Evolutionary conservation across 2,888 invertebrate genomes (phyloP).

Genomic region (Yponomeuta cagnagella): DNA sequence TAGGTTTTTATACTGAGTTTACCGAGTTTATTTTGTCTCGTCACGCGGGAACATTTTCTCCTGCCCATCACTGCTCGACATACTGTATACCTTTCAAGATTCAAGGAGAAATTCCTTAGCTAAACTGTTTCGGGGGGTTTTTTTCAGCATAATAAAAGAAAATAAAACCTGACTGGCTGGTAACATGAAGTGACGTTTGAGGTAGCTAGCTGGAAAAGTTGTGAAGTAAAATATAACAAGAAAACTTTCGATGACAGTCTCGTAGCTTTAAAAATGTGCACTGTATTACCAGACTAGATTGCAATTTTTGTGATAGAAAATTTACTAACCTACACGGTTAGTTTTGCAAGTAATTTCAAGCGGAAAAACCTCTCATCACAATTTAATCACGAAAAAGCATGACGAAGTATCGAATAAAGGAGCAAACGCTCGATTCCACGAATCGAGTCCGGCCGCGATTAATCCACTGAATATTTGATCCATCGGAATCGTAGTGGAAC

Average conservation of each 20-base stretch:
- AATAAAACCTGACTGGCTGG: background rate
- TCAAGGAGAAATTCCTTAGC: background rate
- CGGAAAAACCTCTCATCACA: background rate
- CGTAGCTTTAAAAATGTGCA: no score
- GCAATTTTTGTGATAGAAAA: background rate
- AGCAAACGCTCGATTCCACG: conserved; percentile 15
- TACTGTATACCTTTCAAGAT: no score
- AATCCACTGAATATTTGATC: conserved; percentile 66
- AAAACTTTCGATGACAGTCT: background rate
- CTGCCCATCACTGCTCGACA: no score
- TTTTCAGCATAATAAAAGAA: background rate
- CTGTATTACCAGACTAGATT: background rate
- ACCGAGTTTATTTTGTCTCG: no score
- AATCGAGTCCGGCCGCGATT: conserved; percentile 50
- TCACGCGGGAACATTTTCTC: no score
- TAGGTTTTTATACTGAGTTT: no score
- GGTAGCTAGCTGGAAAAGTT: background rate
- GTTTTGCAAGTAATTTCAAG: background rate
- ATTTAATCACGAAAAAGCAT: background rate
- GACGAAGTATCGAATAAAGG: conserved; percentile 7
- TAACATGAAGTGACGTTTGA: background rate
- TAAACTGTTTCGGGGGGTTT: background rate
- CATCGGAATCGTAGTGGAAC: conserved; percentile 54
- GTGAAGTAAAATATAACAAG: background rate
- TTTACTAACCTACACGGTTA: no score